Evolutionary conservation across 2,113 vertebrate genomes (phyloP), one percentile per base, ranked within the genome.

Genomic region (Paradoxurus hermaphroditus): DNA sequence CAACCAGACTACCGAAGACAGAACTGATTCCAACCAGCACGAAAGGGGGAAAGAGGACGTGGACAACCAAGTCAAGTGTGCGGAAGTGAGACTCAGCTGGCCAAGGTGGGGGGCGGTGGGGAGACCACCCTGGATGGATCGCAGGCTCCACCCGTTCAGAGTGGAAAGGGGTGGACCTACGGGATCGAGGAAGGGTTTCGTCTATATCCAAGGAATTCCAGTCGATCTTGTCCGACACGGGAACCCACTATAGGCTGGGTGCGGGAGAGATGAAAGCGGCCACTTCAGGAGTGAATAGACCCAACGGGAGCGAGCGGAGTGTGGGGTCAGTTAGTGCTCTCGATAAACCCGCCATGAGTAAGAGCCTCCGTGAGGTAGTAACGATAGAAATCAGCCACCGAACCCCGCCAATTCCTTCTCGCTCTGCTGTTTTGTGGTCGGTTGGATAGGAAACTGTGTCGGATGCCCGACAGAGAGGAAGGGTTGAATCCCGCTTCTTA

Each of bases 211-310:
- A 83, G 95, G 78, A 82, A 49, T 19, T 39, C 67, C 1, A 1
- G 67, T 19, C 44, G 29, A 9, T 23, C 78, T 7, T 36, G 19
- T 1, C 39, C 51, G 44, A 31, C 65, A 25, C 0, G 10, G 31
- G 46, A 88, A 18, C 18, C n/a, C 7, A 56, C 31, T 15, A 34
- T 0, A 18, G 15, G 4, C 1, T 21, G 23, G 21, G 44, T 0
- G 1, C 29, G 72, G 23, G 46, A 29, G 18, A 34, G 36, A 65
- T 0, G 11, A 25, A 72, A 73, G 53, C 4, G 44, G 62, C 39
- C 4, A 46, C 49, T 70, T 49, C 23, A 8, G 72, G 23, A 81
- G 41, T 9, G 36, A 36, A 59, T 1, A 59, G 77, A 53, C 27
- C 4, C 8, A 36, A 86, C 34, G 23, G 34, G 62, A n/a, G 77